A percentile compares a stretch with the other conserved stretches of the same genome.
Conservation (phyloP, 2,888 invertebrate species). For the Melikaiella ostensackeni region DNA sequence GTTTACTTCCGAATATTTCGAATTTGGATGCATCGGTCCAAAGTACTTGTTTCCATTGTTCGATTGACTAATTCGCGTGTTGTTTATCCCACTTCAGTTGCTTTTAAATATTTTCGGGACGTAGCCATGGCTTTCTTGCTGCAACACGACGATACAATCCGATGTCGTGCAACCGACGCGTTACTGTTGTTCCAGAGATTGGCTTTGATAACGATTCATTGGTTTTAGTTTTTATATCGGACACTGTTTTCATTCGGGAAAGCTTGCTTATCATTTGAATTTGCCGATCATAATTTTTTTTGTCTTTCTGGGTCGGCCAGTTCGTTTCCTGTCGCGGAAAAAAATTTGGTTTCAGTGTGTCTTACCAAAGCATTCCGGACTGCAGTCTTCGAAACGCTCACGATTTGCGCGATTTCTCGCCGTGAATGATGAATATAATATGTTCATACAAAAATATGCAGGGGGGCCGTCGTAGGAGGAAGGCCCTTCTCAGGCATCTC, state of each 20-base stretch:
- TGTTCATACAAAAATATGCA: no score
- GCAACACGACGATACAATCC: slow-evolving; percentile 10
- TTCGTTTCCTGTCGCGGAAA: no score
- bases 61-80: no score
- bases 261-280: no score
- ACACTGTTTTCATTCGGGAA: no score
- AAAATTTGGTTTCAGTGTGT: slow-evolving; percentile 7
- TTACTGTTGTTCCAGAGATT: slow-evolving; percentile 31
- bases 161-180: slow-evolving; percentile 32
- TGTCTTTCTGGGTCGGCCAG: no score
- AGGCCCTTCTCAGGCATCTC: no score
- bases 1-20: slow-evolving; percentile 31
- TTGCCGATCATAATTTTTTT: no score
- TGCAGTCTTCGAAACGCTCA: slow-evolving; percentile 20
- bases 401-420: slow-evolving; percentile 19
- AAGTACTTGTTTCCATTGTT: background rate
- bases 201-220: slow-evolving; percentile 1
- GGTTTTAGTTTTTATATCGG: no score
- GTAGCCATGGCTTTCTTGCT: no score
- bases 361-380: background rate
- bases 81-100: no score
- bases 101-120: background rate
- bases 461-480: no score
- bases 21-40: slow-evolving; percentile 1
- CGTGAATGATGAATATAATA: slow-evolving; percentile 6